Conservation (phyloP, 92 coral and sea anemone species). For the Epizoanthus stellaris region DNA sequence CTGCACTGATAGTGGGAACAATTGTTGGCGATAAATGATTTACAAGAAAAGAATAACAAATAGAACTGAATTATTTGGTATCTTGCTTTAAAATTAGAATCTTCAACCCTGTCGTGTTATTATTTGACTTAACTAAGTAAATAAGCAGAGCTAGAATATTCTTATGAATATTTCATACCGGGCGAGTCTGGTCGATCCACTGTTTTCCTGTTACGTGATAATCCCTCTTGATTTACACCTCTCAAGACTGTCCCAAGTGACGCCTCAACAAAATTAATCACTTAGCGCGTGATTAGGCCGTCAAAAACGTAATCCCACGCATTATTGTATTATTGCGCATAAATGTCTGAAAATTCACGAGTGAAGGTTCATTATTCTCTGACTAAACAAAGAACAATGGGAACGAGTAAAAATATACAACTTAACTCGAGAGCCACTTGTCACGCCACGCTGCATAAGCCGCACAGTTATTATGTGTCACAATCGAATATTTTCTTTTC, state of each 20-base stretch:
- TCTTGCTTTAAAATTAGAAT: not conserved
- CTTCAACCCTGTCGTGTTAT: not conserved
- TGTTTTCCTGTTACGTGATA: not conserved
- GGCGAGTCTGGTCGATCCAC: not conserved
- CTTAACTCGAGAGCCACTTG: conserved; percentile 26
- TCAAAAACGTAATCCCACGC: not conserved
- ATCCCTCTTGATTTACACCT: not conserved
- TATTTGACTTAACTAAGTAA: conserved; percentile 2
- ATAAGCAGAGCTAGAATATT: not conserved
- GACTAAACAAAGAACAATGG: conserved; percentile 16
- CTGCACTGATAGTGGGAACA: not conserved
- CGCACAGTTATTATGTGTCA: conserved; percentile 10
- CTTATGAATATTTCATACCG: not conserved
- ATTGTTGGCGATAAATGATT: not conserved
- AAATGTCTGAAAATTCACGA: conserved; percentile 12
- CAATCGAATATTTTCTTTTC: conserved; percentile 17
- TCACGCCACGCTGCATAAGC: conserved; percentile 28
- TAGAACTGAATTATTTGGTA: not conserved
- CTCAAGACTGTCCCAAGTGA: not conserved
- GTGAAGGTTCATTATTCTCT: conserved; percentile 7
- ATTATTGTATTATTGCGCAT: not conserved
- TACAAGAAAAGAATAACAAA: not conserved
- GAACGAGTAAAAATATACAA: not conserved
- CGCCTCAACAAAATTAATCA: not conserved
- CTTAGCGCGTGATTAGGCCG: conserved; percentile 18